Conservation (phyloP, 1,140 invertebrate species). For the Chionoecetes opilio region DNA sequence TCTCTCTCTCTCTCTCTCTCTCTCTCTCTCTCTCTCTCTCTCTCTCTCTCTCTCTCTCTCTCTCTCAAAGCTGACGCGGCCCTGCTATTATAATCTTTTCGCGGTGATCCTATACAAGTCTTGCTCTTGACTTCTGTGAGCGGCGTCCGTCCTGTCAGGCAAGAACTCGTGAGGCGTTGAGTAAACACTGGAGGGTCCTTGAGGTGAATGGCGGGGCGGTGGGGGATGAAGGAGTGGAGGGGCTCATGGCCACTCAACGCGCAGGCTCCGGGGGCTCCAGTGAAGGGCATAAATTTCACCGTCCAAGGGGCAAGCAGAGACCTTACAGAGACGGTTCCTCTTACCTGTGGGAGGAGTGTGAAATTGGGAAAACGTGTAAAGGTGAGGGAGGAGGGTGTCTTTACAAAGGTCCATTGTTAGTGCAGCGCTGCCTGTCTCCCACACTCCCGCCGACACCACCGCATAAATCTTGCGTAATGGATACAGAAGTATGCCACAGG, state of each 20-base stretch:
- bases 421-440: background rate
- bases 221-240: background rate
- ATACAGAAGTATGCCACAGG: background rate
- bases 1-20: conserved; percentile 60
- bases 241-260: background rate
- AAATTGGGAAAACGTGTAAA: background rate
- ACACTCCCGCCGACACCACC: background rate
- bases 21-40: conserved; percentile 42
- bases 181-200: conserved; percentile 63
- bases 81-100: conserved; percentile 33
- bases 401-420: background rate
- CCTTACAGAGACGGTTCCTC: background rate
- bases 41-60: conserved; percentile 42
- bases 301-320: background rate
- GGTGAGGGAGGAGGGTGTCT: conserved; percentile 16
- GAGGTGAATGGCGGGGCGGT: background rate
- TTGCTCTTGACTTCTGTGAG: background rate
- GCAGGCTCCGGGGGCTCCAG: background rate
- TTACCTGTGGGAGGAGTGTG: conserved; percentile 31
- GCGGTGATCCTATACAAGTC: background rate
- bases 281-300: background rate
- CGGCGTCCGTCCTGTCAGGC: background rate
- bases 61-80: background rate
- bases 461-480: conserved; percentile 29
- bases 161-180: conserved; percentile 47